phyloP scores from a whole-genome alignment of 2,113 vertebrate genomes.

The Gymnocephalus cernua region DNA sequence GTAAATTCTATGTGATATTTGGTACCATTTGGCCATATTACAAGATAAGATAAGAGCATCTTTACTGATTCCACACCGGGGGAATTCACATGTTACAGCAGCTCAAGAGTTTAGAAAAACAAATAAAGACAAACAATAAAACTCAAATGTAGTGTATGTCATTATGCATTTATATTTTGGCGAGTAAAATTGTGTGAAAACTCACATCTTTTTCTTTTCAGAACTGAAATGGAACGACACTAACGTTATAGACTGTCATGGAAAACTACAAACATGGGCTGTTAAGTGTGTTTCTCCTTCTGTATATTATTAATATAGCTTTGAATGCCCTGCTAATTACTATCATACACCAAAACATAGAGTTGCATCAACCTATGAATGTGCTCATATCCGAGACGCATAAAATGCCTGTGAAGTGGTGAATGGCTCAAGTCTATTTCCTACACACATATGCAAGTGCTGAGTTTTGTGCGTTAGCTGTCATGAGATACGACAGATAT shows the following conservation, averaged over 20 bases:
- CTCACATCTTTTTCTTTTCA: slow-evolving; percentile 29
- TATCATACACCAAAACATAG: slow-evolving; percentile 57
- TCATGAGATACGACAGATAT: slow-evolving; percentile 77
- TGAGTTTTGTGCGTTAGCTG: slow-evolving; percentile 67
- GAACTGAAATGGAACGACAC: slow-evolving; percentile 44
- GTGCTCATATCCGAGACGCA: slow-evolving; percentile 41
- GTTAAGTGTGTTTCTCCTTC: slow-evolving; percentile 60
- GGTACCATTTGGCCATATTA: too few relatives aligned
- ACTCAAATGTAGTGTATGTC: not conserved
- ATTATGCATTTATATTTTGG: not conserved
- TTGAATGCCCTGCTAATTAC: slow-evolving; percentile 65
- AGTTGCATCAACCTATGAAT: slow-evolving; percentile 76
- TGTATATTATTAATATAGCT: slow-evolving; percentile 55
- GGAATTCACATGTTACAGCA: too few relatives aligned
- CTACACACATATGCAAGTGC: slow-evolving; percentile 60
- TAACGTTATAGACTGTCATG: slow-evolving; percentile 62
- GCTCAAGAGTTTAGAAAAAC: too few relatives aligned
- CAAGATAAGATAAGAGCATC: too few relatives aligned
- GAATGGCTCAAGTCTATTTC: slow-evolving; percentile 67
- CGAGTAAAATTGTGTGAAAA: not conserved
- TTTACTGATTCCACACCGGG: too few relatives aligned
- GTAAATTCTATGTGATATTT: not conserved
- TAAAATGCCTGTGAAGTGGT: slow-evolving; percentile 43
- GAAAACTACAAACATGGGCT: slow-evolving; percentile 58
- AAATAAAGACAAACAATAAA: too few relatives aligned